Conservation (phyloP, 1,140 invertebrate species). For the Tetragnatha versicolor region DNA sequence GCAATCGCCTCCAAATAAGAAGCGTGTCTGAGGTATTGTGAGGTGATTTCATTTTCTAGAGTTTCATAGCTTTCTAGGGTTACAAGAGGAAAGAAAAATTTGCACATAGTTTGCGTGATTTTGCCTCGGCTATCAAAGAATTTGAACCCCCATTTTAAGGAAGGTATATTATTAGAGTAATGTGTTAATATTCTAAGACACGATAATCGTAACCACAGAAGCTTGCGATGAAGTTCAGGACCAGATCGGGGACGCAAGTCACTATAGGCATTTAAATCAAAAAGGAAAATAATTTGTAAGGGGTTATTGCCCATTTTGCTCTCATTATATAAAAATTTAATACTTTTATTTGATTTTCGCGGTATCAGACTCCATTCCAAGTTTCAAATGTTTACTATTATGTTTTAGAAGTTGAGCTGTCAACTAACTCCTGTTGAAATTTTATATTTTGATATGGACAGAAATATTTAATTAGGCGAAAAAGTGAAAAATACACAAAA, state of each 20-base stretch:
- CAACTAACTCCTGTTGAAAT: too few species aligned
- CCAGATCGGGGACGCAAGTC: background rate
- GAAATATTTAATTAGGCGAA: too few species aligned
- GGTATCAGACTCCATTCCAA: background rate
- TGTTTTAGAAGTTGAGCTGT: constrained; percentile 19
- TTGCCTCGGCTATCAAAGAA: constrained; percentile 43
- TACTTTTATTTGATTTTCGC: constrained; percentile 22
- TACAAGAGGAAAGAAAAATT: constrained; percentile 17
- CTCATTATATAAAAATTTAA: background rate
- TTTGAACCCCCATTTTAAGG: constrained; percentile 46
- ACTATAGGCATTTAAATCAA: constrained; percentile 37
- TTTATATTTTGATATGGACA: too few species aligned
- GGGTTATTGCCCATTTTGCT: background rate
- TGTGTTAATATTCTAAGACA: constrained; percentile 43
- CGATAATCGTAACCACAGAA: constrained; percentile 22
- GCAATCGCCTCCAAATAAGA: constrained; percentile 26
- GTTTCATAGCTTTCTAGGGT: constrained; percentile 38
- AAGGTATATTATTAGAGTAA: background rate
- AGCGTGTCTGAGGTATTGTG: constrained; percentile 20
- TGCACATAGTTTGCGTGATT: constrained; percentile 33
- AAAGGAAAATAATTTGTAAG: constrained; percentile 48
- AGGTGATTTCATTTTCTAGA: constrained; percentile 47
- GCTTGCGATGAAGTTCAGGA: constrained; percentile 1
- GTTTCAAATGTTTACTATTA: too few species aligned
- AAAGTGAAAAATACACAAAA: too few species aligned